A percentile compares a stretch with the other conserved stretches of the same genome.
Conservation (phyloP, 2,888 invertebrate genomes). For the Hemithea aestivaria region DNA sequence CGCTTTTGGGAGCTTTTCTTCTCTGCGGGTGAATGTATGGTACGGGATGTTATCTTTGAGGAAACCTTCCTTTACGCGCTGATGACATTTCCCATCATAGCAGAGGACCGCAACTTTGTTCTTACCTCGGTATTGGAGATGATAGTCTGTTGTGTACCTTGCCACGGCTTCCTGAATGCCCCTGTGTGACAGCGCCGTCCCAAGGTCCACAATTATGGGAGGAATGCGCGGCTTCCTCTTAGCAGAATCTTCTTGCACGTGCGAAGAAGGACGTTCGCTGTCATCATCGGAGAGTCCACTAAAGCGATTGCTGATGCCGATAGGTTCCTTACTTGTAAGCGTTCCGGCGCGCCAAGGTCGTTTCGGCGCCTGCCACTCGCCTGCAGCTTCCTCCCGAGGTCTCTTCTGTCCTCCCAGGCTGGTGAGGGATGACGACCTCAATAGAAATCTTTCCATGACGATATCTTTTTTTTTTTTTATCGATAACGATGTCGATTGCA, state of each 20-base stretch:
- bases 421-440: not conserved
- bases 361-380: not conserved
- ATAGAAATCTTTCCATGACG: conserved; percentile 1
- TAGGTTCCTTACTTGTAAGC: no score
- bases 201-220: conserved; percentile 6
- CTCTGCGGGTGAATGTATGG: conserved; percentile 13
- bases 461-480: no score
- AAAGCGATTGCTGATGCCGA: not conserved
- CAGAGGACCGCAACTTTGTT: conserved; percentile 9
- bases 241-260: not conserved
- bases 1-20: conserved; percentile 9
- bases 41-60: conserved; percentile 2
- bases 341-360: no score
- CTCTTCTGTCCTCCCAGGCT: no score
- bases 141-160: conserved; percentile 4
- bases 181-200: conserved; percentile 10
- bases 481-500: not conserved
- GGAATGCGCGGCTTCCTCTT: conserved; percentile 5
- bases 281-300: not conserved
- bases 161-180: conserved; percentile 2
- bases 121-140: conserved; percentile 12
- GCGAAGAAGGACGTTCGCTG: not conserved
- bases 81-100: conserved; percentile 8
- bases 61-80: conserved; percentile 8
- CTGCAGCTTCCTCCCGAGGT: not conserved